Percentiles rank a stretch among this genome's conserved stretches.
Evolutionary conservation across 2,888 invertebrate genomes (phyloP).

Genomic region (Cataglyphis livida): DNA sequence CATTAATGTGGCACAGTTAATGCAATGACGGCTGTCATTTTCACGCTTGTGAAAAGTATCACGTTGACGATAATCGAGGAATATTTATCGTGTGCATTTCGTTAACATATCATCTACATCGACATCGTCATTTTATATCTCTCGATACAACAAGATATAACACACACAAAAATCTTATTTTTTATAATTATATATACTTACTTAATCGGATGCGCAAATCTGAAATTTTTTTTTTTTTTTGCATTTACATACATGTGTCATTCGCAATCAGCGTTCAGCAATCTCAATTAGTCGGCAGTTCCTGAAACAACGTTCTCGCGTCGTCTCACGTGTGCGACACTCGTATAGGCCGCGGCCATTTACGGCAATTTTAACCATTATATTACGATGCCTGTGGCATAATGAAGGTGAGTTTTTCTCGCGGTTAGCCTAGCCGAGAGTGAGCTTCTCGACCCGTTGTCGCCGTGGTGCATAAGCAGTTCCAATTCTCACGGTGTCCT

Average conservation of each 20-base stretch:
- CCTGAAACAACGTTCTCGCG: conserved; percentile 61
- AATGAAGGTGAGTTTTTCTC: conserved; percentile 84
- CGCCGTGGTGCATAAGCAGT: conserved; percentile 77
- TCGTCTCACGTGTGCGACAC: conserved; percentile 48
- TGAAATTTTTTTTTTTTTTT: conserved; percentile 15
- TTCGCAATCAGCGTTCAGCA: conserved; percentile 2
- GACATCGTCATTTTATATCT: conserved; percentile 19
- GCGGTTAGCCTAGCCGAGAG: conserved; percentile 71
- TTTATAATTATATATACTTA: background rate
- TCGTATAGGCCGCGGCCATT: conserved; percentile 77
- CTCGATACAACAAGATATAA: background rate
- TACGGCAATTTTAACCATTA: conserved; percentile 84
- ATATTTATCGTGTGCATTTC: conserved; percentile 56
- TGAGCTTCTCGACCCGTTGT: conserved; percentile 66
- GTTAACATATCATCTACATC: conserved; percentile 41
- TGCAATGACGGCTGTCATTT: conserved; percentile 50
- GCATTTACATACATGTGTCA: background rate
- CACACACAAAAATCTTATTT: background rate
- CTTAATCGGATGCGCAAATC: background rate
- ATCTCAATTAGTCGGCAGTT: conserved; percentile 61
- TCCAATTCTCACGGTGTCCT: conserved; percentile 85
- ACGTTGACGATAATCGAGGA: background rate
- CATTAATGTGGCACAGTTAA: conserved; percentile 60
- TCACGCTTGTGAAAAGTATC: conserved; percentile 52
- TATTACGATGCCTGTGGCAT: conserved; percentile 83